Base-by-base conservation (phyloP, 2,797 vertebrate species). In the Anniella stebbinsi region DNA sequence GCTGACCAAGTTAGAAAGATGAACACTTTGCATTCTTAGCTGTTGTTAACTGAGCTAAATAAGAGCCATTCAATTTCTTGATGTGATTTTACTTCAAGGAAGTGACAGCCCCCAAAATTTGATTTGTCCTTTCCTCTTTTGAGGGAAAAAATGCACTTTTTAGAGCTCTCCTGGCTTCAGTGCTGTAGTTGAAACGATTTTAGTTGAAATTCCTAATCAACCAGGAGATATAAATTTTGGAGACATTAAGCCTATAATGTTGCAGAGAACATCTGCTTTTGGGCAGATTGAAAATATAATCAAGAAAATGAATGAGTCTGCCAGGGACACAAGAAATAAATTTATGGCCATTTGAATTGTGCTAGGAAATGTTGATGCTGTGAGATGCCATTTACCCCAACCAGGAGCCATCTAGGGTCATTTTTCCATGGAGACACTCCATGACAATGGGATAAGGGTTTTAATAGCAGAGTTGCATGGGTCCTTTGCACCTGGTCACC, bases 21-120 rank as follows among this genome's bases (percentile, higher is more conserved):
- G 85, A 95, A 90, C 60, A 91, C 41, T 76, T 90, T 75, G 92
- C 88, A 86, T 94, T 95, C 95, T 94, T 95, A 94, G 87, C 36
- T 93, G 66, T 87, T 95, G 66, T 87, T 95, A 94, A 67, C 60
- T 63, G 70, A 78, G 30, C n/a, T 45, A 69, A 75, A 63, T n/a
- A 18, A 72, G 17, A 60, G 54, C 51, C 30, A 25, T 80, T 45
- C 38, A 80, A 36, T 38, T 17, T 54, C 54, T 70, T 89, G 28
- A 60, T 72, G 28, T 28, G 18, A 78, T 51, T 54, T 89, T 21
- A 33, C 33, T 77, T 38, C 41, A 67, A 67, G 33, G 67, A 84
- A 66, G 33, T 77, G 54, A 67, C 70, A 48, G 33, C 21, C 41
- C 33, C 28, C 21, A 30, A 38, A 95, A 92, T 38, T 91, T 93